These are phyloP conservation scores for Zaprionus taronus DNA, from an alignment of 1,140 invertebrate species.

Conservation along the genomic window DNA sequence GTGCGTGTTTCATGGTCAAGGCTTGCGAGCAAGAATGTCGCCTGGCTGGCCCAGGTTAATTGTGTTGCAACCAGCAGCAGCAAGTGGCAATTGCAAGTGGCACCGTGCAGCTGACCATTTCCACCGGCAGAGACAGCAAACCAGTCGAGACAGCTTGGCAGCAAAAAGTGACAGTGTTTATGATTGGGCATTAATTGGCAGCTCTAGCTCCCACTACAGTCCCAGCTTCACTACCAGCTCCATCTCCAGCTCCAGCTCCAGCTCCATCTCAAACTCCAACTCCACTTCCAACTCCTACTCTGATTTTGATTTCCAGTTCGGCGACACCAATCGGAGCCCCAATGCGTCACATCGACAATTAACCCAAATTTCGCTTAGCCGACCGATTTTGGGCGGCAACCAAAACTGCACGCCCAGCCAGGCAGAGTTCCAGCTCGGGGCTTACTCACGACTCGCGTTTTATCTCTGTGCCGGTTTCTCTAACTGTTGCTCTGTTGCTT, in stretches of 20 bases:
- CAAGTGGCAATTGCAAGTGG: slow-evolving; percentile 25
- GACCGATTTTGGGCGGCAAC: slow-evolving; percentile 54
- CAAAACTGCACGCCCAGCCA: slow-evolving; percentile 45
- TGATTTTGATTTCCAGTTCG: neutral
- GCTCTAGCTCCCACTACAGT: neutral
- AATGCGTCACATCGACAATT: slow-evolving; percentile 69
- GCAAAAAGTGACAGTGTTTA: slow-evolving; percentile 75
- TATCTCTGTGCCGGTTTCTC: slow-evolving; percentile 53
- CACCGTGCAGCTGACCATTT: slow-evolving; percentile 3
- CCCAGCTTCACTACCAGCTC: neutral
- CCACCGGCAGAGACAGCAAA: slow-evolving; percentile 23
- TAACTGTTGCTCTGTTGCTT: slow-evolving; percentile 22
- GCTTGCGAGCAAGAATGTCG: slow-evolving; percentile 69
- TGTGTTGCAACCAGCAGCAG: slow-evolving; percentile 27
- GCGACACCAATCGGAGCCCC: slow-evolving; percentile 5
- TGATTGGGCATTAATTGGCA: slow-evolving; percentile 66
- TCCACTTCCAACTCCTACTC: neutral
- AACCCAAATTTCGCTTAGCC: slow-evolving; percentile 71
- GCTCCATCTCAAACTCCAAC: too few species aligned
- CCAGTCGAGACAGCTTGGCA: slow-evolving; percentile 3
- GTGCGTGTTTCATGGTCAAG: slow-evolving; percentile 75
- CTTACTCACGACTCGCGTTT: slow-evolving; percentile 62
- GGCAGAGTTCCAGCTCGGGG: slow-evolving; percentile 41
- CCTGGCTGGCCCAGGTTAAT: slow-evolving; percentile 22
- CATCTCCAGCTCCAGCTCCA: neutral